A percentile compares a stretch with the other conserved stretches of the same genome.
These are phyloP conservation scores for Hydropsyche tenuis DNA, from an alignment of 1,140 invertebrate genomes.

Conservation along the genomic window DNA sequence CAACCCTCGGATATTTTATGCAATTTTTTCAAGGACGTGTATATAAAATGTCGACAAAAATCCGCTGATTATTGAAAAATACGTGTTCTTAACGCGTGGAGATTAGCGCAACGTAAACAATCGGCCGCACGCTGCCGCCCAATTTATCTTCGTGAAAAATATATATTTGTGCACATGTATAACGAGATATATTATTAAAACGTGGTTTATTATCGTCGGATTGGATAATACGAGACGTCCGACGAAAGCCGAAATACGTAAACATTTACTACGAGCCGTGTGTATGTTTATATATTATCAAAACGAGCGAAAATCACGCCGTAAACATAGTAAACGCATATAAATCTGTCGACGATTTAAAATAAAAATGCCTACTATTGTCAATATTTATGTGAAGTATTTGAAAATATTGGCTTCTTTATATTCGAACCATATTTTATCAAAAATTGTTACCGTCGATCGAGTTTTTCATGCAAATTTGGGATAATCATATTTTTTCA, in stretches of 20 bases:
- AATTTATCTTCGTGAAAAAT: background rate
- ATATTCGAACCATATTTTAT: background rate
- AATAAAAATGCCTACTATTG: background rate
- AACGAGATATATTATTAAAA: background rate
- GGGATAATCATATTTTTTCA: too few species aligned
- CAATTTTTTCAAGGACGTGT: too few species aligned
- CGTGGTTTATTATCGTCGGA: background rate
- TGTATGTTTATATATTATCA: too few species aligned
- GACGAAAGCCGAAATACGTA: slow-evolving; percentile 5
- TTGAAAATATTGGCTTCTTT: background rate
- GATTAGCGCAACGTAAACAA: slow-evolving; percentile 25
- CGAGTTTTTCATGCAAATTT: too few species aligned
- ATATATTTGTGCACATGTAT: background rate
- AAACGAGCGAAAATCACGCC: slow-evolving; percentile 2
- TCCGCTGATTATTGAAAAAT: too few species aligned
- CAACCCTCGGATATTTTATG: too few species aligned
- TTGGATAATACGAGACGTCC: background rate
- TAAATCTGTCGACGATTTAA: slow-evolving; percentile 10
- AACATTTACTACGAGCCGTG: background rate
- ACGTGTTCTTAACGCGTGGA: background rate
- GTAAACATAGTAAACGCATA: background rate
- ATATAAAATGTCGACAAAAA: too few species aligned
- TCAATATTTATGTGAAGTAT: background rate
- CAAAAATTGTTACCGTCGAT: too few species aligned
- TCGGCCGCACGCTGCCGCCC: background rate